Evolutionary conservation across 2,888 invertebrate genomes (phyloP).

Genomic region (Rhingia rostrata): DNA sequence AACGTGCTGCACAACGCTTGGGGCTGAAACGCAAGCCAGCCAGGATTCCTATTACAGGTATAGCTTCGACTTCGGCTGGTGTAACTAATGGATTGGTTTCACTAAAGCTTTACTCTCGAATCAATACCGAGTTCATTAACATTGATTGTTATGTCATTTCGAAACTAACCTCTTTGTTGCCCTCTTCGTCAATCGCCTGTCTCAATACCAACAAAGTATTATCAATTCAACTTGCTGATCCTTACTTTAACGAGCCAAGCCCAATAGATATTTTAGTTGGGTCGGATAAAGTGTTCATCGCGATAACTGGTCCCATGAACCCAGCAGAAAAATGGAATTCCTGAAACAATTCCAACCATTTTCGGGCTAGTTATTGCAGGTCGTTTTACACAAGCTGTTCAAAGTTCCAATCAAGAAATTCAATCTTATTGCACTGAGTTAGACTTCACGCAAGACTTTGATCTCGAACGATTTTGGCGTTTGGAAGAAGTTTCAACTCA

Average conservation of each 20-base stretch:
- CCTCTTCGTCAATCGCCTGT: neutral
- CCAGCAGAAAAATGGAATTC: neutral
- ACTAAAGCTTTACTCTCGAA: slow-evolving; percentile 72
- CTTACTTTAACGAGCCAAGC: too few species aligned
- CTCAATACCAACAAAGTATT: too few species aligned
- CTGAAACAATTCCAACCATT: slow-evolving; percentile 8
- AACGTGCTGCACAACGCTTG: neutral
- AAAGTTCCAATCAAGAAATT: slow-evolving; percentile 12
- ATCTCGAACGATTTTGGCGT: too few species aligned
- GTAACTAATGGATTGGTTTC: slow-evolving; percentile 27
- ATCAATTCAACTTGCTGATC: too few species aligned
- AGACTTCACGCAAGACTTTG: too few species aligned
- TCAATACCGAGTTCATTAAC: too few species aligned
- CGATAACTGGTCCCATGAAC: too few species aligned
- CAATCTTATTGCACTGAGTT: too few species aligned
- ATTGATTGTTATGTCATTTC: slow-evolving; percentile 29
- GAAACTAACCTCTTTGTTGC: slow-evolving; percentile 17
- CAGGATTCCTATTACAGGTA: slow-evolving; percentile 20
- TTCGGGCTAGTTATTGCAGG: slow-evolving; percentile 25
- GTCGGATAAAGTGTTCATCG: too few species aligned
- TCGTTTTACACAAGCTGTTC: neutral
- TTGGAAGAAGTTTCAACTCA: too few species aligned
- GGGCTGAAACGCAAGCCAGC: neutral
- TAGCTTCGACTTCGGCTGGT: slow-evolving; percentile 22
- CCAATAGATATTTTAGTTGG: too few species aligned